Base-by-base conservation (phyloP, 2,888 invertebrate species). In the Spilarctia lutea region DNA sequence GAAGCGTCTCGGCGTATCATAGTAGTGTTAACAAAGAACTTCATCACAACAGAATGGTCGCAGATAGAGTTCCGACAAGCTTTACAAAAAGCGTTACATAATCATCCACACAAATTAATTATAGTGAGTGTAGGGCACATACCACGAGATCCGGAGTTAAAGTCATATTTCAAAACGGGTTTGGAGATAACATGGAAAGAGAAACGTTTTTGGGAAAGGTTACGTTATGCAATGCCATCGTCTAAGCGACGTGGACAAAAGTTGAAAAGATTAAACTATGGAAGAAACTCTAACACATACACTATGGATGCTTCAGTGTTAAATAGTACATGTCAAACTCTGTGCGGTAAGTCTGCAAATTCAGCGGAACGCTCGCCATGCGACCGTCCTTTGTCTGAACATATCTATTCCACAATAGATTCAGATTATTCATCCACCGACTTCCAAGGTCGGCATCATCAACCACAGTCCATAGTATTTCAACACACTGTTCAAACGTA, bases 191-290 rank as follows among this genome's bases (percentile, higher is more conserved):
- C 98, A 86, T 98, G 98, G 97, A 98, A 98, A 89, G 99, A 99
- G 94, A 98, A 98, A 91, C 97, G 98, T 87, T 99, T 99, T 96
- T 99, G 99, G 99, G 99, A 99, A 92, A 97, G 99, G 91, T 96
- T 99, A 87, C 97, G 98, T 85, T 99, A 98, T 92, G 98, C 98
- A 79, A 97, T 99, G 97, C 99, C 99, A 77, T 97, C 97, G 86
- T 97, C 97, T 84, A 96, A 98, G 90, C 97, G 97, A 81, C 96
- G 94, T 90, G 94, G 95, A 77, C 95, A 96, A 83, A 95, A 96
- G 91, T 91, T 94, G 86, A 94, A 96, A 89, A 96, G 96, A 87
- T 95, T 96, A 82, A 97, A 97, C 89, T 98, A 98, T 89, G 97
- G 98, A 82, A 96, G 97, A 86, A 97, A 97, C 91, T 98, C 98